A percentile compares a stretch with the other conserved stretches of the same genome.
Conservation (phyloP, 2,888 invertebrate genomes). For the Trissolcus japonicus region DNA sequence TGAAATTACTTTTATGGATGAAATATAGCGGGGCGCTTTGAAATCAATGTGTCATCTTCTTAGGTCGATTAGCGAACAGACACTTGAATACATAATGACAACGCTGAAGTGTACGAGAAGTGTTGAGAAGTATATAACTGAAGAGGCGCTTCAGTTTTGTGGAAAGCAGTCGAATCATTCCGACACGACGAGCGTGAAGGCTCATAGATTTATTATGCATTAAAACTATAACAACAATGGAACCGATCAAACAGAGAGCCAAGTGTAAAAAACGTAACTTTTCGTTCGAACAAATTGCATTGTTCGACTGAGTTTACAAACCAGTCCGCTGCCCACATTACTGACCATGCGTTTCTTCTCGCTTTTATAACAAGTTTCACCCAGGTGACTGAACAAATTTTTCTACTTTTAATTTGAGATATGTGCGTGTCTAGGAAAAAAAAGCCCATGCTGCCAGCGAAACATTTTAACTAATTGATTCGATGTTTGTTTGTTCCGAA, state of each 20-base stretch:
- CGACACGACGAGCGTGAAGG: constrained; percentile 31
- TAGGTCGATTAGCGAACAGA: constrained; percentile 60
- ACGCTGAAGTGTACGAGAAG: constrained; percentile 9
- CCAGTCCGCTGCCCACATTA: background rate
- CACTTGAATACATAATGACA: constrained; percentile 57
- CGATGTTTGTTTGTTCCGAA: constrained; percentile 14
- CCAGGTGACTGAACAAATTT: background rate
- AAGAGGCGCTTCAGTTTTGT: constrained; percentile 32
- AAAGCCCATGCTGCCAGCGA: background rate
- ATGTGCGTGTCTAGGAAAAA: background rate
- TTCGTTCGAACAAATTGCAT: background rate
- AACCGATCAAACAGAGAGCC: constrained; percentile 25
- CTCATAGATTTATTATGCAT: constrained; percentile 9
- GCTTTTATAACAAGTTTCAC: background rate
- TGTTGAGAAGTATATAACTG: constrained; percentile 17
- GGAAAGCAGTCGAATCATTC: constrained; percentile 37
- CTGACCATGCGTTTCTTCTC: background rate
- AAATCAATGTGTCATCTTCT: constrained; percentile 55
- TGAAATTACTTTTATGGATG: constrained; percentile 18
- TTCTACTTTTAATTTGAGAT: background rate
- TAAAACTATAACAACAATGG: constrained; percentile 7
- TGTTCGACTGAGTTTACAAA: background rate
- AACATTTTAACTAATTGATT: constrained; percentile 32
- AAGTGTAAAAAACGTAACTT: constrained; percentile 1
- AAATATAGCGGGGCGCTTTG: constrained; percentile 13